Percentiles rank a stretch among this genome's conserved stretches.
phyloP scores from a whole-genome alignment of 2,888 invertebrate genomes.

The Campoplex capitator region DNA sequence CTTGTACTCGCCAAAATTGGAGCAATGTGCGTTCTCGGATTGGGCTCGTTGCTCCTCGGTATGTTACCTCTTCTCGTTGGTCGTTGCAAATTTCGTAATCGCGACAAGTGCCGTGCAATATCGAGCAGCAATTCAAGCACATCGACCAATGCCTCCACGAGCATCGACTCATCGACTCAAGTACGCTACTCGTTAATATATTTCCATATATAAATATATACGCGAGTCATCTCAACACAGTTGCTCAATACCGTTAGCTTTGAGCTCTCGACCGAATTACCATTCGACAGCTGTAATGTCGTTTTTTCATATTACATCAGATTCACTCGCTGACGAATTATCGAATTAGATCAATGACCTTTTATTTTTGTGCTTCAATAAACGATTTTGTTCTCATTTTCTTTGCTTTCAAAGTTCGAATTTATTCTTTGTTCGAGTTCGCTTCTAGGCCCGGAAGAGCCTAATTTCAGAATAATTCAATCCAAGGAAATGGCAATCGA shows the following conservation, averaged over 20 bases:
- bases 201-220: background rate
- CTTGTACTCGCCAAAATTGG: conserved; percentile 87
- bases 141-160: conserved; percentile 78
- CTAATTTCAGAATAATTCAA: too few relatives aligned
- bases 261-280: background rate
- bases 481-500: background rate
- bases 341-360: background rate
- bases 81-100: conserved; percentile 75
- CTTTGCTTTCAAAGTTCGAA: background rate
- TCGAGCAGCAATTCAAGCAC: conserved; percentile 77
- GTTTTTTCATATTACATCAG: background rate
- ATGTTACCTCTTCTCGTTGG: conserved; percentile 86
- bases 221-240: background rate
- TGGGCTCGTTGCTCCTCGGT: conserved; percentile 87
- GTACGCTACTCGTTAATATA: conserved; percentile 47
- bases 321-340: background rate
- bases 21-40: conserved; percentile 87
- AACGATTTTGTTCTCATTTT: background rate
- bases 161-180: conserved; percentile 73
- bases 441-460: too few relatives aligned
- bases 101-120: conserved; percentile 73
- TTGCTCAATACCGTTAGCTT: background rate
- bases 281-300: background rate
- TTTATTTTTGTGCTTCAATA: background rate
- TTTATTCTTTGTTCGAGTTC: too few relatives aligned